These are phyloP conservation scores for Chorisops tibialis DNA, from an alignment of 2,888 invertebrate genomes.

Conservation along the genomic window DNA sequence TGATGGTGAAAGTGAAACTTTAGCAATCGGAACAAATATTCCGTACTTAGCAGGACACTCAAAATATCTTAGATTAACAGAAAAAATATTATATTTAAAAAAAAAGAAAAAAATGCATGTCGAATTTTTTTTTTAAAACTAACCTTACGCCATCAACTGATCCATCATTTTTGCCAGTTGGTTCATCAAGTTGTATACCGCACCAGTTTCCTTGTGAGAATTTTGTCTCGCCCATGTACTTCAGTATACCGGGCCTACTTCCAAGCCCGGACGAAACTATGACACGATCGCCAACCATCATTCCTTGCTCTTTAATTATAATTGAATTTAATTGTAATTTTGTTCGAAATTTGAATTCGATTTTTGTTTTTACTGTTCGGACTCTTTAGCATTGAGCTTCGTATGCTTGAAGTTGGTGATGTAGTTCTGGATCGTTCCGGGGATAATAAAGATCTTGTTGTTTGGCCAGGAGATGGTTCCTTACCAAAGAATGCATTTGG, in stretches of 20 bases:
- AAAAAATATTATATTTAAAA: not conserved
- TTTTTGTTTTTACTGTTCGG: constrained; percentile 44
- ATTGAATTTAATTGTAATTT: too few species aligned
- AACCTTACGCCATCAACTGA: constrained; percentile 88
- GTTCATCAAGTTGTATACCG: constrained; percentile 91
- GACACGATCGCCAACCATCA: constrained; percentile 85
- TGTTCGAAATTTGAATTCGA: not conserved
- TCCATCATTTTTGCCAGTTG: constrained; percentile 94
- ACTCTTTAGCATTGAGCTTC: constrained; percentile 45
- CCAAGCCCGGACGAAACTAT: constrained; percentile 84
- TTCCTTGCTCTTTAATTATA: constrained; percentile 54
- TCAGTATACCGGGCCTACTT: constrained; percentile 81
- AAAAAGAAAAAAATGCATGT: not conserved
- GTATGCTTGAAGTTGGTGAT: constrained; percentile 49
- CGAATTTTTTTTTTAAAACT: too few species aligned
- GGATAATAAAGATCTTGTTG: constrained; percentile 41
- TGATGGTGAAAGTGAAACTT: constrained; percentile 83
- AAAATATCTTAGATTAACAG: constrained; percentile 75
- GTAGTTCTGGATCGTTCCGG: constrained; percentile 49
- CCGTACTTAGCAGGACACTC: constrained; percentile 87
- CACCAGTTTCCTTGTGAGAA: constrained; percentile 95
- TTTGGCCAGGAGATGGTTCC: constrained; percentile 35
- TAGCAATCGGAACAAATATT: constrained; percentile 87
- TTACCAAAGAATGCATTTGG: constrained; percentile 54
- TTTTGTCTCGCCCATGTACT: constrained; percentile 82